Conservation (phyloP, 2,888 invertebrate genomes). For the Epsilonema sp. region DNA sequence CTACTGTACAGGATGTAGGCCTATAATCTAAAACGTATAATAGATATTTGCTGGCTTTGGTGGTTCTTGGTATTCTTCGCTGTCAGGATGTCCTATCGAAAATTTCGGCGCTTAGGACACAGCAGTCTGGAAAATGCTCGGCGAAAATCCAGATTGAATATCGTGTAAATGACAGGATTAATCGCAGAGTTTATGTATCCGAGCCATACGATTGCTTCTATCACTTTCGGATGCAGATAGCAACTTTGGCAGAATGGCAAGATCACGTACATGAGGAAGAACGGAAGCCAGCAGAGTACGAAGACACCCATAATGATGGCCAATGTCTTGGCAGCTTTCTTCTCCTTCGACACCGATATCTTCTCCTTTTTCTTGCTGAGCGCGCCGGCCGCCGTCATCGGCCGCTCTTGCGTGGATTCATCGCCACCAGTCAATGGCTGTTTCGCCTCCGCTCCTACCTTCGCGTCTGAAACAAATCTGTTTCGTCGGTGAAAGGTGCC, state of each 20-base stretch:
- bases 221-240: slow-evolving; percentile 24
- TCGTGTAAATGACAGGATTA: slow-evolving; percentile 9
- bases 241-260: slow-evolving; percentile 26
- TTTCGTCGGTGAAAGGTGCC: too few species aligned
- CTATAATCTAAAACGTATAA: too few species aligned
- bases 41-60: too few species aligned
- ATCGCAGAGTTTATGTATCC: slow-evolving; percentile 13
- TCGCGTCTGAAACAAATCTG: too few species aligned
- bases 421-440: too few species aligned
- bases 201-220: slow-evolving; percentile 10
- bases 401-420: too few species aligned
- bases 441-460: too few species aligned
- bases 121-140: slow-evolving; percentile 3
- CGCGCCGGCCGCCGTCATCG: too few species aligned
- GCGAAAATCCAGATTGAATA: slow-evolving; percentile 8
- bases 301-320: slow-evolving; percentile 29
- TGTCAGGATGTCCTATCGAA: too few species aligned
- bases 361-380: not conserved
- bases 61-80: too few species aligned
- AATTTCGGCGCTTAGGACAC: not conserved
- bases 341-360: slow-evolving; percentile 14
- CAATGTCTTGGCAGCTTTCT: slow-evolving; percentile 29
- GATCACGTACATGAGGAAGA: slow-evolving; percentile 28
- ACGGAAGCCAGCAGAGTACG: slow-evolving; percentile 29
- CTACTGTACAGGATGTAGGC: too few species aligned